A percentile compares a stretch with the other conserved stretches of the same genome.
phyloP scores from a whole-genome alignment of 1,140 invertebrate species.

The Arctopsyche grandis region DNA sequence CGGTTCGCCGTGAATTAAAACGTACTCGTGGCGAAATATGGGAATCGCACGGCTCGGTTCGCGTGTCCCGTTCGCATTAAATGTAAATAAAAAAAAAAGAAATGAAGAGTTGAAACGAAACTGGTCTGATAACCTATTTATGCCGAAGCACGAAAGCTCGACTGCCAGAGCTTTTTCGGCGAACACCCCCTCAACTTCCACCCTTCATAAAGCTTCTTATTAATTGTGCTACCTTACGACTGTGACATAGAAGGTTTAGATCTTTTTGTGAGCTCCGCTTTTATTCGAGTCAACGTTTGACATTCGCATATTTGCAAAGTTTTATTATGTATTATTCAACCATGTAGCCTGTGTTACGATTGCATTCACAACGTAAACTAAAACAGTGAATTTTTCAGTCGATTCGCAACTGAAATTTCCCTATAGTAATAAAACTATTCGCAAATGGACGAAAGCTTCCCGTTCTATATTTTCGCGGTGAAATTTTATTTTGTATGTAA shows the following conservation, averaged over 20 bases:
- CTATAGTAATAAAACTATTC: too few species aligned
- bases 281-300: neutral
- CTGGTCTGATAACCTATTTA: conserved; percentile 35
- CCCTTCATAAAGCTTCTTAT: conserved; percentile 31
- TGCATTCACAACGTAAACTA: too few species aligned
- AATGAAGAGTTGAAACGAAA: conserved; percentile 30
- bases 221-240: neutral
- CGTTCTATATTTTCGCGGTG: too few species aligned
- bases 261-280: neutral
- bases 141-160: neutral
- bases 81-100: conserved; percentile 32
- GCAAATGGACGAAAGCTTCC: too few species aligned
- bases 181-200: neutral
- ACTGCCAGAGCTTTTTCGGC: neutral
- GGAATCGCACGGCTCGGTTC: neutral
- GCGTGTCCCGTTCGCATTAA: conserved; percentile 22
- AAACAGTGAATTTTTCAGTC: too few species aligned
- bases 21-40: conserved; percentile 9
- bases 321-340: too few species aligned
- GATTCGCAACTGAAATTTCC: too few species aligned
- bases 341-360: too few species aligned
- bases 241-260: neutral
- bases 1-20: conserved; percentile 33
- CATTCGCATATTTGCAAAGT: neutral
- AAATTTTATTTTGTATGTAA: too few species aligned